phyloP scores from a whole-genome alignment of 2,888 invertebrate genomes.

The Epinotia ramella region DNA sequence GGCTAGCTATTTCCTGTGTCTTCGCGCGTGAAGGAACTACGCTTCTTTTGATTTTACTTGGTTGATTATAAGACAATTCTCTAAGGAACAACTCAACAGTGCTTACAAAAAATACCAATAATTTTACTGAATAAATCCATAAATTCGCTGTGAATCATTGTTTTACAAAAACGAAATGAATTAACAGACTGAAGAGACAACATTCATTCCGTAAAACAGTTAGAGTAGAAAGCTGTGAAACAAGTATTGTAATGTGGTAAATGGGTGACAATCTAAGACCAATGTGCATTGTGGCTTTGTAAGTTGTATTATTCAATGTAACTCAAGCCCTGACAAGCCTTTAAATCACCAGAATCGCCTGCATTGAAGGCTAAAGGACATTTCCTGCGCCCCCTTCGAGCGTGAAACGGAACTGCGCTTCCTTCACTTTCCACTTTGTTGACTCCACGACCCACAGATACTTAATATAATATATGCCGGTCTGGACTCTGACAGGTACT shows the following conservation, averaged over 20 bases:
- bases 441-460: constrained; percentile 53
- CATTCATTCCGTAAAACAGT: not conserved
- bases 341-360: not conserved
- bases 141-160: not conserved
- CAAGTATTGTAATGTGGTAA: constrained; percentile 4
- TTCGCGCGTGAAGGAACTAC: constrained; percentile 48
- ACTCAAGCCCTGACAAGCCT: not conserved
- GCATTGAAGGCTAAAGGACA: constrained; percentile 47
- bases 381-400: constrained; percentile 55
- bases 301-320: not conserved
- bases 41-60: constrained; percentile 49
- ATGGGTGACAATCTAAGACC: not conserved
- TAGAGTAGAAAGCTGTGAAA: not conserved
- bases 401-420: constrained; percentile 72
- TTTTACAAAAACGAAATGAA: not conserved
- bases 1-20: constrained; percentile 43
- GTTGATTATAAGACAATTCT: constrained; percentile 39
- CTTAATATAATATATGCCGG: constrained; percentile 56
- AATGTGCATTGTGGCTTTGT: not conserved
- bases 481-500: not conserved
- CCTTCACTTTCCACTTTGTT: constrained; percentile 71
- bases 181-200: not conserved
- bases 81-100: not conserved
- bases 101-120: not conserved
- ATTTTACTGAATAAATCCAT: no score